Evolutionary conservation across 2,797 vertebrate species (phyloP).

Genomic region (Coregonus ussuriensis): DNA sequence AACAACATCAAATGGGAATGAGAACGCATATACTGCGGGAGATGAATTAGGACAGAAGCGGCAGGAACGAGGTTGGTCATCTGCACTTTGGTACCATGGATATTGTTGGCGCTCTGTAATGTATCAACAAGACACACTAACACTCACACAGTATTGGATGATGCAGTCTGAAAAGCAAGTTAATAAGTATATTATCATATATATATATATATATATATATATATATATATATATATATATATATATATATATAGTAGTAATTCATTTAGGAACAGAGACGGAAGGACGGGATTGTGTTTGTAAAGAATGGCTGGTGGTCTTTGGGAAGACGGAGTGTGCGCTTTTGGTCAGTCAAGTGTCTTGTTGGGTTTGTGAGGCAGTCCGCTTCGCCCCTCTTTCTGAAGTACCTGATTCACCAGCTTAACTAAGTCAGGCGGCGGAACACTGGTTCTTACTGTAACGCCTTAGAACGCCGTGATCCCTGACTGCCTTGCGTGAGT

Average conservation of each 20-base stretch:
- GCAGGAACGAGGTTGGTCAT: conserved; percentile 61
- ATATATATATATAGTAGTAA: conserved; percentile 65
- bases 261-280: conserved; percentile 66
- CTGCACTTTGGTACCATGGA: conserved; percentile 83
- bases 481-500: conserved; percentile 66
- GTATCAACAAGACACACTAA: conserved; percentile 65
- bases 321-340: conserved; percentile 45
- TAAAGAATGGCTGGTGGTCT: conserved; percentile 45
- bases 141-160: conserved; percentile 72
- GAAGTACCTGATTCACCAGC: conserved; percentile 78
- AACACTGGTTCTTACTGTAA: conserved; percentile 68
- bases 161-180: conserved; percentile 73
- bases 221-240: conserved; percentile 13
- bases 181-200: conserved; percentile 55
- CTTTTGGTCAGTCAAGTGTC: conserved; percentile 67
- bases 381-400: conserved; percentile 59
- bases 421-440: conserved; percentile 71
- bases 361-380: conserved; percentile 68
- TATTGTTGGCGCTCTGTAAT: conserved; percentile 74
- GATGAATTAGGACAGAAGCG: conserved; percentile 41
- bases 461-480: conserved; percentile 77
- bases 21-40: conserved; percentile 69
- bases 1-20: conserved; percentile 31
- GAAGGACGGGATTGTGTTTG: conserved; percentile 45
- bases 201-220: conserved; percentile 52